Evolutionary conservation across 2,113 vertebrate species (phyloP).

Genomic region (Coptodon bakossiorum): DNA sequence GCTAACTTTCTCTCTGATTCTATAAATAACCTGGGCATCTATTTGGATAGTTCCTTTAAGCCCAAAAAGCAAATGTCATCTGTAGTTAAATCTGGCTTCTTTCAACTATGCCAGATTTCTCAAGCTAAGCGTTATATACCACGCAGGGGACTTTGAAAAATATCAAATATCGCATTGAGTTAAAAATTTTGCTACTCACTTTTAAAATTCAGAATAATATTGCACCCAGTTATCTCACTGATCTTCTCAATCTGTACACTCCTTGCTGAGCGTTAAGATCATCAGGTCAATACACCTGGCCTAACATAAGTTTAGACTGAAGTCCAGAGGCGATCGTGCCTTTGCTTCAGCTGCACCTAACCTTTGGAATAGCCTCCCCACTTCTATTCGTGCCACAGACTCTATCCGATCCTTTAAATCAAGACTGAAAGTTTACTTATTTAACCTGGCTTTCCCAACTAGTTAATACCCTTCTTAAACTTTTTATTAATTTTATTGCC

Average conservation of each 20-base stretch:
- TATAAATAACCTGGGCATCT: not conserved
- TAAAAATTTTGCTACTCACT: not conserved
- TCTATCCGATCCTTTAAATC: not conserved
- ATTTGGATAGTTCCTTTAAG: not conserved
- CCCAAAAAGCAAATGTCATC: not conserved
- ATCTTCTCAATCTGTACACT: not conserved
- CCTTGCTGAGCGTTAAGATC: not conserved
- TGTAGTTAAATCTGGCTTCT: not conserved
- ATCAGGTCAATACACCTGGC: not conserved
- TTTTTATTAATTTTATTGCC: not conserved
- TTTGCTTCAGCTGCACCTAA: not conserved
- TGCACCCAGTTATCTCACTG: not conserved
- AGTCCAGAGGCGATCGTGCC: not conserved
- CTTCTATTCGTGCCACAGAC: not conserved
- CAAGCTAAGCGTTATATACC: not conserved
- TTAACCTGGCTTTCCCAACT: not conserved
- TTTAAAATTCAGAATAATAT: not conserved
- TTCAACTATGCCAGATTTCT: not conserved
- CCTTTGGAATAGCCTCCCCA: not conserved
- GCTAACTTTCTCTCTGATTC: not conserved
- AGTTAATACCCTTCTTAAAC: not conserved
- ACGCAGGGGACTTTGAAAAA: not conserved
- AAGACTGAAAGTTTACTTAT: not conserved
- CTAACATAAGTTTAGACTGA: not conserved
- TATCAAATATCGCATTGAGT: not conserved